Evolutionary conservation across 2,113 vertebrate species (phyloP), one percentile per base, ranked within the genome.

Genomic region (Bos javanicus): DNA sequence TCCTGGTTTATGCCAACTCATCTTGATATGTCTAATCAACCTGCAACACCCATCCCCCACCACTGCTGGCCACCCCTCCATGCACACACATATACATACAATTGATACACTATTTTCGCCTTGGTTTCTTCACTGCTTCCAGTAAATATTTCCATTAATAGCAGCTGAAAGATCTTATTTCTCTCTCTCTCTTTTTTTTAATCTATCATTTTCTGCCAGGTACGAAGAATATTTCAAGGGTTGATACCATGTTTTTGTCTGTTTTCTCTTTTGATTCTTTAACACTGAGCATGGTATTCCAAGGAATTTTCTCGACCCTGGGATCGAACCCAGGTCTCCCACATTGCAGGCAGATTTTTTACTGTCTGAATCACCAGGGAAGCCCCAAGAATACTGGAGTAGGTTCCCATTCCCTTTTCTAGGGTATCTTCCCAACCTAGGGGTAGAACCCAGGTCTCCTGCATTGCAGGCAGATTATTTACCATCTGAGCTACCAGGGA

Each of bases 221-320:
- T 33, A 50, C 2, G 2, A 46, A 86, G 86, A 62, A 3, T 52
- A 19, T 8, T 87, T 67, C 25, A 80, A 80, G 9, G 13, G 10
- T 52, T 85, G 5, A 13, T 30, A 80, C 21, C 71, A 67, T 30
- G 39, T 62, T 81, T 95, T 78, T 59, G 14, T 54, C 94, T 67
- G 52, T 80, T 93, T 95, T 36, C 15, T 85, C 60, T 96, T 95
- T 85, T 94, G 14, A 71, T 39, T 95, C 30, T 84, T 76, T 95
- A 74, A 84, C 19, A 52, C 14, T 30, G 80, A 85, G 17, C 85
- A 91, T 16, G 46, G 64, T 91, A 83, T 76, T 39, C 12, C 39
- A 76, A 43, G 71, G 39, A 43, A 76, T 43, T 12, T 76, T 76
- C 71, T 43, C 1, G 6, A 76, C 71, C 71, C 71, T 43, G 71